These are phyloP conservation scores for Geophilus truncorum DNA, from an alignment of 2,888 invertebrate genomes.

Conservation along the genomic window DNA sequence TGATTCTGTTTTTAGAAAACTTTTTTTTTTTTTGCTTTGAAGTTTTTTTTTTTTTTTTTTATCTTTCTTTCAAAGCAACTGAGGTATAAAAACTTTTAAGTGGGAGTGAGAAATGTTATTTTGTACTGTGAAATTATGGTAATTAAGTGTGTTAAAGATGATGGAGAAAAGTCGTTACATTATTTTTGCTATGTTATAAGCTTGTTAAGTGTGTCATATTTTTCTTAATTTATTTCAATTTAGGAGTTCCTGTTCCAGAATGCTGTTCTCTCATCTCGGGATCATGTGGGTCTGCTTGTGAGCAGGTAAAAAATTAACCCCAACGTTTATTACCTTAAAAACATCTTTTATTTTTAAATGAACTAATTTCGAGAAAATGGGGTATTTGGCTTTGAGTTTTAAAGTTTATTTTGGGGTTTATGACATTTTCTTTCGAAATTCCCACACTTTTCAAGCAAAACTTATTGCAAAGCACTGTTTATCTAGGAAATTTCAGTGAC, in stretches of 20 bases:
- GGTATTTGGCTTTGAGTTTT: not conserved
- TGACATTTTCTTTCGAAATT: not conserved
- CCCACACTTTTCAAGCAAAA: not conserved
- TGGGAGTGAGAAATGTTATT: not conserved
- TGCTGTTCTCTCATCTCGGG: constrained; percentile 25
- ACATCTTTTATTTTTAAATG: not conserved
- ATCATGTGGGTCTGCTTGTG: constrained; percentile 2
- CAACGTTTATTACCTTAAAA: not conserved
- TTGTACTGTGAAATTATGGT: not conserved
- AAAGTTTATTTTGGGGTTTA: not conserved
- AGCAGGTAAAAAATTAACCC: not conserved
- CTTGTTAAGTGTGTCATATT: not conserved
- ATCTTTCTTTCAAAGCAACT: not conserved
- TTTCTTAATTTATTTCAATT: constrained; percentile 28
- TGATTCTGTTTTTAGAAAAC: not conserved
- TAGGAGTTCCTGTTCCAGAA: constrained; percentile 28
- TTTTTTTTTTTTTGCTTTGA: not conserved
- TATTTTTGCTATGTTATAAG: not conserved
- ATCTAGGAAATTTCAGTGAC: not conserved
- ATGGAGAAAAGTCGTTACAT: not conserved
- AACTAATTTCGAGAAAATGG: not conserved
- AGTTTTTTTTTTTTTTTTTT: not conserved
- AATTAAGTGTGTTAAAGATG: not conserved
- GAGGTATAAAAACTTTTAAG: not conserved
- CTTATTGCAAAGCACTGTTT: not conserved